Evolutionary conservation across 1,140 invertebrate genomes (phyloP), one percentile per base, ranked within the genome.

Genomic region (Myzus persicae): DNA sequence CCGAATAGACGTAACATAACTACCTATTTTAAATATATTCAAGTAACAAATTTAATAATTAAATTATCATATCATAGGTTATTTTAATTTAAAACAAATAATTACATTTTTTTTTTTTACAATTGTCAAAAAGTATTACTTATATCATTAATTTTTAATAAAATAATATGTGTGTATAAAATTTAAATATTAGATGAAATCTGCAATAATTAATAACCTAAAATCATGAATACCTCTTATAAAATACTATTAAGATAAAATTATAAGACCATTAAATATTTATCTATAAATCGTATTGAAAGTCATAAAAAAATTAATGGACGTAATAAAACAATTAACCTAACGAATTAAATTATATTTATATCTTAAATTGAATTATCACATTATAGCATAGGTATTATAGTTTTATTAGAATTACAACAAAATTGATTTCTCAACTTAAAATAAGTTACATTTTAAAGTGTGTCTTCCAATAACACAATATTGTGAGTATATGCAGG

Each of bases 241-340:
- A n/a, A 76, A 76, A 76, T 76, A 76, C 59, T 76, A 76, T 76
- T 76, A 20, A 76, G 59, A 76, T 76, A 76, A 76, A n/a, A 76
- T 76, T 76, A 59, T 76, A 76, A n/a, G n/a, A 76, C 14, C 31
- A 76, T 76, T 76, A 76, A 76, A 76, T n/a, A n/a, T 76, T 76
- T 76, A 76, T 76, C 59, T 76, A 76, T 76, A n/a, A 76, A 76
- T n/a, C 14, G 59, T 20, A 76, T 76, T 76, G 59, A 76, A 76
- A n/a, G 59, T n/a, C 31, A 76, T 76, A 76, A 76, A 76, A 54
- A 76, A 76, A 6, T n/a, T 76, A 76, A 76, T 76, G 59, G 59
- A 18, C 59, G 59, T 76, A 76, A 76, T 76, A 76, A 76, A 76
- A 76, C 36, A 76, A 76, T 76, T 76, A 76, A 76, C 59, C 59